phyloP scores from a whole-genome alignment of 2,113 vertebrate species.

The Glareola pratincola region DNA sequence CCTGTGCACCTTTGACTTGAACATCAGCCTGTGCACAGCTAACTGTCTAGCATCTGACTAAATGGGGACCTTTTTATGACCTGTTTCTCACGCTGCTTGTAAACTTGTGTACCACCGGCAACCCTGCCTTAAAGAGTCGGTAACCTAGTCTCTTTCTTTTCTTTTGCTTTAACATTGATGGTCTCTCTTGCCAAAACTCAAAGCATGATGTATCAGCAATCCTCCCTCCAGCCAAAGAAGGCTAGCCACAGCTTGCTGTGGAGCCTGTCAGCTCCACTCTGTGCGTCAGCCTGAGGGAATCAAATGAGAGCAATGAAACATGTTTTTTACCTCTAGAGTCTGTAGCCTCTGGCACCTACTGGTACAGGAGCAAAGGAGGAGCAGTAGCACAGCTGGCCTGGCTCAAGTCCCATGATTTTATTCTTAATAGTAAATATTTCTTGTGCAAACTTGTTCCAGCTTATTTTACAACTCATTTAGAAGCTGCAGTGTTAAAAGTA shows the following conservation, averaged over 20 bases:
- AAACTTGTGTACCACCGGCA: background rate
- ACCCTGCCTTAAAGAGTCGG: background rate
- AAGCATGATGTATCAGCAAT: background rate
- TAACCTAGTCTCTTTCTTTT: background rate
- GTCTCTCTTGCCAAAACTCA: background rate
- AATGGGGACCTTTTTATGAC: background rate
- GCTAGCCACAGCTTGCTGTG: background rate
- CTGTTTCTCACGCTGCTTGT: background rate
- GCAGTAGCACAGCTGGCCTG: conserved; percentile 20
- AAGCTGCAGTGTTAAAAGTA: conserved; percentile 14
- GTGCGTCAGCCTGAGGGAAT: conserved; percentile 17
- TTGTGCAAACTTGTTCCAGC: background rate
- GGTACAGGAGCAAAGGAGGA: background rate
- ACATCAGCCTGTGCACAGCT: background rate
- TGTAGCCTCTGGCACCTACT: conserved; percentile 3
- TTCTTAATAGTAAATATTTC: background rate
- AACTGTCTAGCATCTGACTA: background rate
- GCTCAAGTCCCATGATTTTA: background rate
- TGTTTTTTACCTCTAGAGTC: background rate
- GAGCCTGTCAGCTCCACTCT: background rate
- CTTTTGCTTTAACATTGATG: background rate
- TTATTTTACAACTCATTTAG: conserved; percentile 40
- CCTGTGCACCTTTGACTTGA: background rate
- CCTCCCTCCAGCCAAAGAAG: background rate
- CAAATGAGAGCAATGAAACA: background rate